Conservation (phyloP, 2,113 vertebrate species). For the Micromys minutus region DNA sequence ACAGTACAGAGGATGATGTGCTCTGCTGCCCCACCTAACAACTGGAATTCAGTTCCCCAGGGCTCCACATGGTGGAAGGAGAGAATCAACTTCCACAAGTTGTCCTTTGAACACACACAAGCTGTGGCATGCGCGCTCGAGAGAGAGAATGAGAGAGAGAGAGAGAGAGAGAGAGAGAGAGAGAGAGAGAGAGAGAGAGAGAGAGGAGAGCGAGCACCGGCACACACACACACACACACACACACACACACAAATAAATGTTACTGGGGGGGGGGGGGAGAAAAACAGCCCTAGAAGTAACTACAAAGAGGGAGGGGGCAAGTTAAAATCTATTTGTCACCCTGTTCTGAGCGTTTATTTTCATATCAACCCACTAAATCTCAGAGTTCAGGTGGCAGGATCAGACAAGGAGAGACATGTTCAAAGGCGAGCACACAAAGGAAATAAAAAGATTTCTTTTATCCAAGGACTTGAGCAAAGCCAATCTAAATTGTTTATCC, state of each 20-base stretch:
- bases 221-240: no score
- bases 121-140: background rate
- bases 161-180: no score
- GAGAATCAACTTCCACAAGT: background rate
- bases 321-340: slow-evolving; percentile 44
- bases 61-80: background rate
- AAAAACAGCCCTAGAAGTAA: background rate
- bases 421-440: background rate
- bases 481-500: background rate
- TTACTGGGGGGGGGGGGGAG: background rate
- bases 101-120: background rate
- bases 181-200: no score
- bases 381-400: background rate
- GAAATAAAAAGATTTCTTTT: background rate
- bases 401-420: slow-evolving; percentile 47
- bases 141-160: no score
- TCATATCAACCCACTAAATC: background rate
- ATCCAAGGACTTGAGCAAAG: background rate
- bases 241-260: background rate
- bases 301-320: background rate
- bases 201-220: no score
- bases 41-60: background rate
- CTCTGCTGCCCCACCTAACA: background rate
- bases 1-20: background rate
- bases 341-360: slow-evolving; percentile 1